Percentiles rank a stretch among this genome's conserved stretches.
Conservation (phyloP, 2,113 vertebrate species). For the Siniperca knerii region DNA sequence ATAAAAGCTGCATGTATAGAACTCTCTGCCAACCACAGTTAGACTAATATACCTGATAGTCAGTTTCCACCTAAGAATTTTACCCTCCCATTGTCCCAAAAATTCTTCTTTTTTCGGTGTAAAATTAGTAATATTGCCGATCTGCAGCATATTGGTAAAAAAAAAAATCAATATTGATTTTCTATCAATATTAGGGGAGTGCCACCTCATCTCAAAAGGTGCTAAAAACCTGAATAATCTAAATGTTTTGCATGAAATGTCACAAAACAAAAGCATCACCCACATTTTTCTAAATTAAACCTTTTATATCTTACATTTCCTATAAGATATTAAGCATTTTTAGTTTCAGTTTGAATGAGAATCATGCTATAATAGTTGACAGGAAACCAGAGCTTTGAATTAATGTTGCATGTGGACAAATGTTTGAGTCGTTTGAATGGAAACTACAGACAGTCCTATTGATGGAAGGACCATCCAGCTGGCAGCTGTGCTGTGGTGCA, state of each 20-base stretch:
- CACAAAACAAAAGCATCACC: neutral
- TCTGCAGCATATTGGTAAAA: neutral
- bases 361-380: neutral
- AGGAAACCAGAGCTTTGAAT: neutral
- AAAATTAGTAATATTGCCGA: neutral
- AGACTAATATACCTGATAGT: no score
- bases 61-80: no score
- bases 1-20: no score
- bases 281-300: neutral
- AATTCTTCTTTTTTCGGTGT: no score
- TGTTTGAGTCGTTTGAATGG: neutral
- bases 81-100: no score
- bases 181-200: neutral
- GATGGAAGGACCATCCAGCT: constrained; percentile 4
- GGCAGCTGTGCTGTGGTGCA: neutral
- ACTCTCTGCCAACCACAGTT: no score
- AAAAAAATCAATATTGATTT: neutral
- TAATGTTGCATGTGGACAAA: neutral
- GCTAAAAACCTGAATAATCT: neutral
- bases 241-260: neutral
- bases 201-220: neutral
- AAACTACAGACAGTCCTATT: constrained; percentile 6
- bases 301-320: neutral
- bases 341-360: neutral
- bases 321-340: neutral